Conservation (phyloP, 2,797 vertebrate species). For the Pangasius sanitwongsei region DNA sequence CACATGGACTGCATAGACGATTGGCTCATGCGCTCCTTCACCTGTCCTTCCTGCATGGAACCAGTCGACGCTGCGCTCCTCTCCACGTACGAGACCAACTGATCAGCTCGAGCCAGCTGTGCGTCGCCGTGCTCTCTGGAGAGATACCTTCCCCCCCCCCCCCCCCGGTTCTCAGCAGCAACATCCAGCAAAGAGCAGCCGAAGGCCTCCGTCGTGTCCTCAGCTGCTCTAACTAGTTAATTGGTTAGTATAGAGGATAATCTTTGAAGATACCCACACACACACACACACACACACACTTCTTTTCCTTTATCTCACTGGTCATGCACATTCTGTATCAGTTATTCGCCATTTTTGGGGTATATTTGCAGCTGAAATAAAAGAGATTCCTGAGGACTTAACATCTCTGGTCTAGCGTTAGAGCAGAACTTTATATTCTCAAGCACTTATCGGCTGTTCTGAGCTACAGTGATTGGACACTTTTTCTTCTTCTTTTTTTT, state of each 20-base stretch:
- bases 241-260: neutral
- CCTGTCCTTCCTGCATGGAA: constrained; percentile 89
- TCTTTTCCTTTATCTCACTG: neutral
- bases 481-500: neutral
- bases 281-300: neutral
- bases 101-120: constrained; percentile 36
- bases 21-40: constrained; percentile 89
- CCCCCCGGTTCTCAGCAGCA: neutral
- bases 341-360: neutral
- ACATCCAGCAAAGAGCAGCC: neutral
- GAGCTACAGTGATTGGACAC: neutral
- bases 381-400: neutral
- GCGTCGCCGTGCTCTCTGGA: constrained; percentile 39
- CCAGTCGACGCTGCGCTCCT: constrained; percentile 86
- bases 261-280: constrained; percentile 4
- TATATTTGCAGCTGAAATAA: neutral
- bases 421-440: neutral
- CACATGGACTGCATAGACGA: constrained; percentile 86
- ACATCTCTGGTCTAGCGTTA: neutral
- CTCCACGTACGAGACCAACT: constrained; percentile 83
- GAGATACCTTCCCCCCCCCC: neutral
- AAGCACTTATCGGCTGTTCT: neutral
- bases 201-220: neutral
- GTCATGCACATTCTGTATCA: neutral
- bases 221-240: neutral